Percentiles rank a stretch among this genome's conserved stretches.
These are phyloP conservation scores for Mesorhabditis belari DNA, from an alignment of 2,888 invertebrate genomes.

Conservation along the genomic window DNA sequence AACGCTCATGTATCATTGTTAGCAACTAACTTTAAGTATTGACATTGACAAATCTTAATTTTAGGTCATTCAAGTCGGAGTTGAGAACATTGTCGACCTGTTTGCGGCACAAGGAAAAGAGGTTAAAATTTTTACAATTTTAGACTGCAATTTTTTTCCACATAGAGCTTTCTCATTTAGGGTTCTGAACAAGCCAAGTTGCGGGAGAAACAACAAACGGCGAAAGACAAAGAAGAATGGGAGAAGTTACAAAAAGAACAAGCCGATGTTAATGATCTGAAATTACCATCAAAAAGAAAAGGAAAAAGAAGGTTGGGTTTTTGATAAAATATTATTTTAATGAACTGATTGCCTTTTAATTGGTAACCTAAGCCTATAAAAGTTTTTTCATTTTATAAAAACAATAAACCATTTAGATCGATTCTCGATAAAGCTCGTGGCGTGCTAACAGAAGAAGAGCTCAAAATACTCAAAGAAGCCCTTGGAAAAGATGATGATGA, in stretches of 20 bases:
- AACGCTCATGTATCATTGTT: no score
- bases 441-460: slow-evolving; percentile 21
- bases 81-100: slow-evolving; percentile 15
- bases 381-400: not conserved
- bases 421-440: slow-evolving; percentile 26
- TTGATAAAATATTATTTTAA: no score
- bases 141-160: not conserved
- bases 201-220: not conserved
- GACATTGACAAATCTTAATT: not conserved
- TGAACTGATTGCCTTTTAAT: not conserved
- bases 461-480: slow-evolving; percentile 25
- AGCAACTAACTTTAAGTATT: not conserved
- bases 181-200: not conserved
- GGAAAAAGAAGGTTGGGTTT: no score
- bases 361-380: not conserved
- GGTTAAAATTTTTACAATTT: not conserved
- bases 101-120: not conserved
- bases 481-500: slow-evolving; percentile 14
- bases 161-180: not conserved
- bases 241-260: not conserved
- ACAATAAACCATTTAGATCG: slow-evolving; percentile 11
- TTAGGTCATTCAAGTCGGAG: slow-evolving; percentile 31
- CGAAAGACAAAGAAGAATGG: not conserved
- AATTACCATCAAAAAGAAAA: no score
- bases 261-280: no score